Conservation (phyloP, 1,140 invertebrate species). For the Eriocheir sinensis region DNA sequence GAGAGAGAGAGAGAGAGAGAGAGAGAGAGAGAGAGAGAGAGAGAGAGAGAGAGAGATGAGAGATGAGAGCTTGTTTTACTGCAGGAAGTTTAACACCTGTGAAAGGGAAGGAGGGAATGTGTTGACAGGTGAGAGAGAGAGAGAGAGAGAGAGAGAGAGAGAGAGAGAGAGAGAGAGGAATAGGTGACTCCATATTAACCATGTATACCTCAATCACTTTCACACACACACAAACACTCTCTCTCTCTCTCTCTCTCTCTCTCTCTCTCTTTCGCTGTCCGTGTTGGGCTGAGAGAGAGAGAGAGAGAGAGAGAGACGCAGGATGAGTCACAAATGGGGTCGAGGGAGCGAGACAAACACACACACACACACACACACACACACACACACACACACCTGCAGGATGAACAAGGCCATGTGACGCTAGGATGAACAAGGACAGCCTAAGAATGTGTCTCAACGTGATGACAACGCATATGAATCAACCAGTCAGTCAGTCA, state of each 20-base stretch:
- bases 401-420: too few species aligned
- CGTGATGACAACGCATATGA: too few species aligned
- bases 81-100: not conserved
- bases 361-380: too few species aligned
- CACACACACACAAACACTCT: not conserved
- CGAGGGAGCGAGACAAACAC: not conserved
- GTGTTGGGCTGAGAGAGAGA: not conserved
- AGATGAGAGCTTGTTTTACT: too few species aligned
- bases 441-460: too few species aligned
- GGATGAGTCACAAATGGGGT: not conserved
- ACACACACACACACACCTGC: too few species aligned
- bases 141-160: conserved; percentile 41
- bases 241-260: conserved; percentile 26
- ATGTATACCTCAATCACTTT: not conserved
- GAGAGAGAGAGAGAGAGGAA: conserved; percentile 36
- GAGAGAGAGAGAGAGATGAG: conserved; percentile 49
- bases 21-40: conserved; percentile 56
- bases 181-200: not conserved
- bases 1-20: conserved; percentile 54
- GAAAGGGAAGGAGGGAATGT: conserved; percentile 18
- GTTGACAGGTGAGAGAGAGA: conserved; percentile 29
- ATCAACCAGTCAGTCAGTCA: too few species aligned
- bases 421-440: too few species aligned
- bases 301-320: not conserved
- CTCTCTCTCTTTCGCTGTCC: not conserved